These are phyloP conservation scores for Platynereis dumerilii DNA, from an alignment of 2,888 invertebrate genomes.

Conservation along the genomic window DNA sequence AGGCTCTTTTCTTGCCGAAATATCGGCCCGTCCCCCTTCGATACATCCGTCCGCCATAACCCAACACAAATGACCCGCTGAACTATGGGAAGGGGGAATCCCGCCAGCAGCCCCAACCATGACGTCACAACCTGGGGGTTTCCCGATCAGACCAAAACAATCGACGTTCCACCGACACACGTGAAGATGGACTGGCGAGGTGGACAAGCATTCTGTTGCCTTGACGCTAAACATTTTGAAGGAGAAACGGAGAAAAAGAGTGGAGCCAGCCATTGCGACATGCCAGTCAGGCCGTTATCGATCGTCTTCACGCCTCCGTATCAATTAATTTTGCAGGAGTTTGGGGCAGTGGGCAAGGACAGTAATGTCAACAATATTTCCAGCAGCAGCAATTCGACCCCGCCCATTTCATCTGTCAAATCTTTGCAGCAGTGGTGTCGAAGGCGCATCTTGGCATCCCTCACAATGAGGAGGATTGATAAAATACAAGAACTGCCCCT, in stretches of 20 bases:
- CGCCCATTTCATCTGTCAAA: conserved; percentile 3
- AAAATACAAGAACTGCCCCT: conserved; percentile 44
- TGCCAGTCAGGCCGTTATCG: not conserved
- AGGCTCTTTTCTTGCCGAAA: conserved; percentile 52
- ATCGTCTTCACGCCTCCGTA: conserved; percentile 5
- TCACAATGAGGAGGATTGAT: conserved; percentile 45
- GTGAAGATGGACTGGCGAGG: conserved; percentile 25
- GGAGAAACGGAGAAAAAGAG: not conserved
- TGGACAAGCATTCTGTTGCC: conserved; percentile 3
- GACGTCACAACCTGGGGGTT: conserved; percentile 21
- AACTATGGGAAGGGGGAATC: too few species aligned
- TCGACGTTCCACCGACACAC: conserved; percentile 15
- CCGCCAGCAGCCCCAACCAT: conserved; percentile 11
- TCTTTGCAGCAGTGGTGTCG: conserved; percentile 49
- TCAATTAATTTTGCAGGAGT: conserved; percentile 3
- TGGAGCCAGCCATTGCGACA: not conserved
- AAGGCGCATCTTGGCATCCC: conserved; percentile 42
- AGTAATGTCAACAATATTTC: too few species aligned
- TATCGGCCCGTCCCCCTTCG: conserved; percentile 56
- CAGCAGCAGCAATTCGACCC: not conserved
- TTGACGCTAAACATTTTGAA: conserved; percentile 6
- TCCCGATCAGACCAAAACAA: conserved; percentile 6
- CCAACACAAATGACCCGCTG: not conserved
- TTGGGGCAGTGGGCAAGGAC: not conserved
- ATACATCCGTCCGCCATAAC: conserved; percentile 50